Conservation (phyloP, 2,888 invertebrate species). For the Amiota communis region DNA sequence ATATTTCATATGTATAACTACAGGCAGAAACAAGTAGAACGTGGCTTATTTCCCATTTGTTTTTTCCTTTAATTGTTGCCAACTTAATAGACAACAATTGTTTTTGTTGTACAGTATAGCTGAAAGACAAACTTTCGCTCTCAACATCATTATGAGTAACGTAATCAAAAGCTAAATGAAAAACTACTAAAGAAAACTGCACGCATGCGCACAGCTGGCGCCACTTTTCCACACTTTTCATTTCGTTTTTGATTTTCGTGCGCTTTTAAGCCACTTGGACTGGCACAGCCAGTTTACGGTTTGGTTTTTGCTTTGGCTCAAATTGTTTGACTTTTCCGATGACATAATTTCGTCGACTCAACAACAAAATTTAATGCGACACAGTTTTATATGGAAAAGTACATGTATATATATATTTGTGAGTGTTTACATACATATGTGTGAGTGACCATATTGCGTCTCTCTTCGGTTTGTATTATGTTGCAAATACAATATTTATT, state of each 20-base stretch:
- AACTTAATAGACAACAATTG: no score
- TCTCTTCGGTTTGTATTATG: not conserved
- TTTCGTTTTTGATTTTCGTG: conserved; percentile 17
- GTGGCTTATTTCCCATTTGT: no score
- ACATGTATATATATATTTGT: no score
- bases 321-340: conserved; percentile 57
- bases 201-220: conserved; percentile 14
- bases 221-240: conserved; percentile 51
- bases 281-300: conserved; percentile 17
- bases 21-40: no score
- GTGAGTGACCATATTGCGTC: no score
- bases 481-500: not conserved
- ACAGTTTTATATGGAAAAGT: conserved; percentile 49
- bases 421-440: no score
- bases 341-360: conserved; percentile 59
- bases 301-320: conserved; percentile 49
- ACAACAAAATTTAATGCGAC: conserved; percentile 51
- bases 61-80: no score
- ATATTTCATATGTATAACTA: no score
- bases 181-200: conserved; percentile 8
- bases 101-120: no score
- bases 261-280: conserved; percentile 29
- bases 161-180: not conserved
- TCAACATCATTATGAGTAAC: conserved; percentile 36
- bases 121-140: no score